These are phyloP conservation scores for Boleophthalmus pectinirostris DNA, from an alignment of 2,113 vertebrate genomes.

Conservation along the genomic window DNA sequence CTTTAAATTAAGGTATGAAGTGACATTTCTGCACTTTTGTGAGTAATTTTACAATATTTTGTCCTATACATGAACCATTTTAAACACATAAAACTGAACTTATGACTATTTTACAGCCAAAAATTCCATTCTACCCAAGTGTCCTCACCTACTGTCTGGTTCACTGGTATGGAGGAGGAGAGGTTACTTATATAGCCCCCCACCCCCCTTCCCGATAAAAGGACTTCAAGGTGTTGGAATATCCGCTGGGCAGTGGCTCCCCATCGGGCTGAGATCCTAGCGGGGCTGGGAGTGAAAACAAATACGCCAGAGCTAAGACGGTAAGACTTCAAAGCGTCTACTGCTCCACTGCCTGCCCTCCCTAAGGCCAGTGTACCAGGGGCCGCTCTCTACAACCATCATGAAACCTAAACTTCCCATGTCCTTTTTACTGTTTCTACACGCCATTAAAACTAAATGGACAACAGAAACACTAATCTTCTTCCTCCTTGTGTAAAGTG, in stretches of 20 bases:
- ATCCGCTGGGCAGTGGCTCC: constrained; percentile 57
- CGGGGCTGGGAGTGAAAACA: constrained; percentile 64
- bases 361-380: constrained; percentile 52
- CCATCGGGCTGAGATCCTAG: constrained; percentile 59
- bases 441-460: constrained; percentile 55
- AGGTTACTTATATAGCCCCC: constrained; percentile 35
- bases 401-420: constrained; percentile 57
- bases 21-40: too few relatives aligned
- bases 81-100: constrained; percentile 6
- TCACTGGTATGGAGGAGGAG: constrained; percentile 40
- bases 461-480: constrained; percentile 37
- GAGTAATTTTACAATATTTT: too few relatives aligned
- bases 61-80: constrained; percentile 12
- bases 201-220: too few relatives aligned
- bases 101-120: constrained; percentile 15
- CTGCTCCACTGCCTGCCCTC: constrained; percentile 41
- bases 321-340: constrained; percentile 66
- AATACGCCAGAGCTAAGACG: constrained; percentile 54
- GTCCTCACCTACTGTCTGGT: constrained; percentile 33
- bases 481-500: constrained; percentile 8
- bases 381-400: constrained; percentile 49
- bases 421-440: constrained; percentile 66
- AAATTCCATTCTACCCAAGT: constrained; percentile 37
- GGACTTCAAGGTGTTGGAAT: constrained; percentile 65
- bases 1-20: too few relatives aligned